Conservation (phyloP, 1,140 invertebrate genomes). For the Stegodyphus mimosarum region DNA sequence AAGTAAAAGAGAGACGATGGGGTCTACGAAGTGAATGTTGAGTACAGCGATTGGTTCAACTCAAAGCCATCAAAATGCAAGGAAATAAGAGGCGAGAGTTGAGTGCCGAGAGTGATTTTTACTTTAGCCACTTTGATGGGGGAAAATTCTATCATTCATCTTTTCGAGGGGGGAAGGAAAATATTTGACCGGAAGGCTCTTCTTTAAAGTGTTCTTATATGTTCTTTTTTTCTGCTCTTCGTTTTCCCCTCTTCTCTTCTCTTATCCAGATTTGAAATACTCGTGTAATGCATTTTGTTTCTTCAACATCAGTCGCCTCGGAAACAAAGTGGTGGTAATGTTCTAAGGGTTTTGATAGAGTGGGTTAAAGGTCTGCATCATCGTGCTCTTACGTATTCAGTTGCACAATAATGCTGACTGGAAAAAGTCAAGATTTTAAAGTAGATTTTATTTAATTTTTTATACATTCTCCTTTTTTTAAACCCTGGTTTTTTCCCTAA, state of each 20-base stretch:
- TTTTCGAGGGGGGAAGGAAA: neutral
- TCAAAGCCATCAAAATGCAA: conserved; percentile 32
- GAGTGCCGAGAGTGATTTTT: conserved; percentile 57
- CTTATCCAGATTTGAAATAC: conserved; percentile 42
- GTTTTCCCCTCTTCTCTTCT: neutral
- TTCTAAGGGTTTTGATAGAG: neutral
- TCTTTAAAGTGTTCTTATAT: conserved; percentile 37
- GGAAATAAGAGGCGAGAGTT: conserved; percentile 52
- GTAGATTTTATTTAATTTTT: too few relatives aligned
- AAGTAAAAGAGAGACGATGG: conserved; percentile 15
- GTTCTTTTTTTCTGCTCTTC: neutral
- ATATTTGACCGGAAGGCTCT: conserved; percentile 57
- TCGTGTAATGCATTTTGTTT: conserved; percentile 26
- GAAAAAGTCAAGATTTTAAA: too few relatives aligned
- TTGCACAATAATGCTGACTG: too few relatives aligned
- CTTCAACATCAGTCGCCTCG: neutral
- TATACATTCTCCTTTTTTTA: too few relatives aligned
- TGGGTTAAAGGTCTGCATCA: neutral
- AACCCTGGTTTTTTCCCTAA: too few relatives aligned
- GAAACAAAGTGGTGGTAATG: conserved; percentile 16
- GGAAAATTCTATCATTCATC: conserved; percentile 50
- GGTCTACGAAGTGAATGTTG: conserved; percentile 32
- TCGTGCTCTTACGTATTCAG: too few relatives aligned
- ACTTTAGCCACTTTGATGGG: conserved; percentile 58
- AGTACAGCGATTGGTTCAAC: conserved; percentile 50